Evolutionary conservation across 2,888 invertebrate genomes (phyloP), one percentile per base, ranked within the genome.

Genomic region (Candidula unifasciata): DNA sequence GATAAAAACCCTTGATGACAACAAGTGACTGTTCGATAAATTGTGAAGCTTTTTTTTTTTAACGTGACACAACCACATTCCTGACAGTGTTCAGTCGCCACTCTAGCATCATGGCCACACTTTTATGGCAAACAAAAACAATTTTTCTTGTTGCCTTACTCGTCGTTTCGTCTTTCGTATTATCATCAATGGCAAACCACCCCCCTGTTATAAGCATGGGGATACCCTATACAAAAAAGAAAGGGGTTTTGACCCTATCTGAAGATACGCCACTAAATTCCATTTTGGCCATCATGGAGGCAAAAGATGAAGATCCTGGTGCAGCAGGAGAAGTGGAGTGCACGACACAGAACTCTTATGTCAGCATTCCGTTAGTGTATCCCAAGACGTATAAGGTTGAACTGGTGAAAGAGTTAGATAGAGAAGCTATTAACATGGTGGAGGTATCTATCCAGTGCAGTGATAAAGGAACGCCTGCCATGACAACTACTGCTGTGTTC

Each of bases 391-490:
- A 90, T 85, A 92, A 90, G 84, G 87, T 91, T 5, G 86, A 90
- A 78, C 89, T 91, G 3, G 96, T 96, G 88, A 86, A 87, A 16
- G 69, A 71, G 18, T 84, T 92, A 35, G 91, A 92, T 86, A 86
- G 90, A 73, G 92, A 92, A 80, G 84, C 74, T n/a, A 81, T 87
- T 10, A 87, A 87, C n/a, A 84, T 88, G 33, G 89, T 91, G 84
- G 87, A 86, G 21, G 89, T 91, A 5, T 74, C 85, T 2, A 96
- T 98, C 68, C 87, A 87, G 2, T 92, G 92, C 77, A 80, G 86
- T 92, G 96, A 97, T 24, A 96, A 96, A 27, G 90, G 90, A 6
- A 52, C 0, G 0, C 60, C 69, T 3, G 90, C 89, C 35, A 76
- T 84, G 13, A 78, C 89, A 3, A 88, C 87, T 64, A 86, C 89